Evolutionary conservation across 2,888 invertebrate genomes (phyloP).

Genomic region (Dyspetes luteomarginatus): DNA sequence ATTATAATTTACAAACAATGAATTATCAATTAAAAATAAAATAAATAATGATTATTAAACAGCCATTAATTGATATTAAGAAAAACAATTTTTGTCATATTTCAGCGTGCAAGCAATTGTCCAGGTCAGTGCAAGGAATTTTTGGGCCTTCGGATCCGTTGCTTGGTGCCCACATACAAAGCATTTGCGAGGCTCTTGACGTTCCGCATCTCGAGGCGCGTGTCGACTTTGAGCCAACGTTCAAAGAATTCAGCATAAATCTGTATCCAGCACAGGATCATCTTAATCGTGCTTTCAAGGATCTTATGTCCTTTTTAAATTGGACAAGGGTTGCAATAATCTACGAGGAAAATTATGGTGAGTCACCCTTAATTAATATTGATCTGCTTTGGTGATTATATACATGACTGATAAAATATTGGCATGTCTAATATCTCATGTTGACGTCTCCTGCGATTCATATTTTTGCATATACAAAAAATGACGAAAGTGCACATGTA

Average conservation of each 20-base stretch:
- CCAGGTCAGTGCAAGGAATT: slow-evolving; percentile 93
- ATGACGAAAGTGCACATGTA: background rate
- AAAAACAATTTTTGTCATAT: too few relatives aligned
- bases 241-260: slow-evolving; percentile 93
- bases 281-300: slow-evolving; percentile 92
- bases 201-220: slow-evolving; percentile 95
- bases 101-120: slow-evolving; percentile 92
- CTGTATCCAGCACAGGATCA: slow-evolving; percentile 93
- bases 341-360: slow-evolving; percentile 96
- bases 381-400: too few relatives aligned
- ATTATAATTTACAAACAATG: background rate
- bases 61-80: too few relatives aligned
- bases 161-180: slow-evolving; percentile 92
- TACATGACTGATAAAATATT: too few relatives aligned
- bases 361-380: too few relatives aligned
- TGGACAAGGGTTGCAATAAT: slow-evolving; percentile 97
- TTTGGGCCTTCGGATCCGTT: slow-evolving; percentile 95
- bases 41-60: too few relatives aligned
- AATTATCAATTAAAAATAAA: background rate
- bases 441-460: background rate
- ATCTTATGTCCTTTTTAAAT: slow-evolving; percentile 93
- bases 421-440: background rate
- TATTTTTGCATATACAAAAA: slow-evolving; percentile 3
- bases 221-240: slow-evolving; percentile 87
- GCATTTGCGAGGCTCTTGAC: slow-evolving; percentile 94